Base-by-base conservation (phyloP, 23 tunicate species). In the Botrylloides violaceus region DNA sequence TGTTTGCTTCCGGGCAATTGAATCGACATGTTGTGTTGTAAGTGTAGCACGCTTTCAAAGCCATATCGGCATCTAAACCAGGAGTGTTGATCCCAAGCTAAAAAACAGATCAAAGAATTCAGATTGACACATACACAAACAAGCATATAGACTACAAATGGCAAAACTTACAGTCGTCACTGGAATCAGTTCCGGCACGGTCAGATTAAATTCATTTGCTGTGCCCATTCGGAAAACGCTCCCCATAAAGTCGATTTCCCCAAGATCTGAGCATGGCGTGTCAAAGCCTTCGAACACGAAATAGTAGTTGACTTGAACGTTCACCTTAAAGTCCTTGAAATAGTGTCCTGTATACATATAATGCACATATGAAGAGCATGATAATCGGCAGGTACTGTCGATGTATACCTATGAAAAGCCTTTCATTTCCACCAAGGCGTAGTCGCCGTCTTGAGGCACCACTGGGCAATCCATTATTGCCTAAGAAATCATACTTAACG, bases 271-370 rank as follows among this genome's bases (percentile, higher is more conserved):
- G 58, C 74, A 68, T 2, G 56, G 38, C 6, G 30, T 37, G 1
- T 39, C 2, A 2, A 23, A 32, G 6, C 57, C 25, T 6, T 43
- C 57, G 5, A 65, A 12, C 9, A 6, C 29, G 0, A 19, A 18
- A 68, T 68, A 68, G 37, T 68, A 68, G 1, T 68, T 68, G 58
- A 68, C 74, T 39, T 35, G 49, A 24, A 68, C 43, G 29, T 68
- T 68, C 12, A 37, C 29, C 4, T 36, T 9, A 5, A n/a, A 23
- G 29, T 36, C 26, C 23, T 38, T 30, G 12, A 68, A 68, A 1
- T 68, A 68, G 22, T 68, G 74, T 35, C 74, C 74, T 68, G n/a
- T n/a, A n/a, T n/a, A n/a, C n/a, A n/a, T n/a, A n/a, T n/a, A n/a
- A n/a, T n/a, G n/a, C 15, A 15, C 53, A 43, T 43, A 15, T 43